phyloP scores from a whole-genome alignment of 2,113 vertebrate species.

The Petaurus breviceps region DNA sequence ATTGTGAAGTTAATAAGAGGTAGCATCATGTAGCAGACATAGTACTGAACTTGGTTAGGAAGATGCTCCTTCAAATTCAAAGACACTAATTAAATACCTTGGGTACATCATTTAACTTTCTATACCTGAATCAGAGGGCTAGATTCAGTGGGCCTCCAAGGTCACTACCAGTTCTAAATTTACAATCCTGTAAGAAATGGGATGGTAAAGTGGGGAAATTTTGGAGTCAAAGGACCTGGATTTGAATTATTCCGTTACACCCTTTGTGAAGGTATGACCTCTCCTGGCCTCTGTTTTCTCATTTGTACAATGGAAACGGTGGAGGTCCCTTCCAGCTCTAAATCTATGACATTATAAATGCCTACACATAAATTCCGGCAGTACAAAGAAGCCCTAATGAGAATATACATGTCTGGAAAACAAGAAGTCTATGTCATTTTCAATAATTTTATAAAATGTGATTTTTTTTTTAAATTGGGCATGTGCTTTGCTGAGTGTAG shows the following conservation, averaged over 20 bases:
- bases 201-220: neutral
- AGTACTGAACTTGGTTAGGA: neutral
- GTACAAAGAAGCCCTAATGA: neutral
- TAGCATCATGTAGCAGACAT: neutral
- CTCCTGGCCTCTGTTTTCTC: neutral
- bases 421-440: neutral
- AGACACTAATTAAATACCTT: neutral
- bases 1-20: neutral
- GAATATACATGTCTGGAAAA: neutral
- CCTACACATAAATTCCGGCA: neutral
- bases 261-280: neutral
- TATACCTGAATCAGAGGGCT: neutral
- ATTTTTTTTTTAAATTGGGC: neutral
- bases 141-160: neutral
- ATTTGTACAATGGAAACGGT: neutral
- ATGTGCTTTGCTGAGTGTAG: neutral
- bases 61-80: neutral
- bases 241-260: neutral
- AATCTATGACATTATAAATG: neutral
- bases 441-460: slow-evolving; percentile 6
- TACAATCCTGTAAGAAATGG: neutral
- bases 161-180: neutral
- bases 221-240: neutral
- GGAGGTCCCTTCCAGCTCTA: neutral
- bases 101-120: neutral